A percentile compares a stretch with the other conserved stretches of the same genome.
These are phyloP conservation scores for Geotrypetes seraphini DNA, from an alignment of 2,797 vertebrate species.

Conservation along the genomic window DNA sequence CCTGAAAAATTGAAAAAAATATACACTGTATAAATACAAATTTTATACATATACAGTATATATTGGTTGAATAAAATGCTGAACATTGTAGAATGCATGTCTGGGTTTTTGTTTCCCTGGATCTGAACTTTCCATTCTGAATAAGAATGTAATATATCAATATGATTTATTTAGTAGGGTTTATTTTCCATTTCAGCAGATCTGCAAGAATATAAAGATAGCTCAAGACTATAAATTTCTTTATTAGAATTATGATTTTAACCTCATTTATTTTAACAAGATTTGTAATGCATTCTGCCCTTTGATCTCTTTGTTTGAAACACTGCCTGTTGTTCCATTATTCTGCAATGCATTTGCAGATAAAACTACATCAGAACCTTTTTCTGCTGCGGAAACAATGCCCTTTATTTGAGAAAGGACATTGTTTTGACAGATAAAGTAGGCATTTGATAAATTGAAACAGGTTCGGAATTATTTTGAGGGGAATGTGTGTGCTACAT, in stretches of 20 bases:
- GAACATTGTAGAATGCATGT: not conserved
- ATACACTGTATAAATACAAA: too few species aligned
- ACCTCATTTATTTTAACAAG: constrained; percentile 61
- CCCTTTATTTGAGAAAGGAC: constrained; percentile 69
- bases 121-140: constrained; percentile 8
- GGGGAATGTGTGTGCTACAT: constrained; percentile 57
- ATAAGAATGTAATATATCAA: constrained; percentile 15
- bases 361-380: constrained; percentile 65
- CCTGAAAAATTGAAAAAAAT: too few species aligned
- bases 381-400: constrained; percentile 59
- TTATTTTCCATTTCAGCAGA: constrained; percentile 22
- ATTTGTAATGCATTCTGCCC: constrained; percentile 55
- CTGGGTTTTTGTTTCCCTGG: constrained; percentile 7
- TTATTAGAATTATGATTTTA: constrained; percentile 52
- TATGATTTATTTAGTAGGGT: constrained; percentile 6
- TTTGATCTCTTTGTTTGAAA: constrained; percentile 60
- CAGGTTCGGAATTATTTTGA: constrained; percentile 72
- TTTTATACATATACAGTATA: too few species aligned
- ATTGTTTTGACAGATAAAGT: constrained; percentile 71
- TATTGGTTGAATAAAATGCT: constrained; percentile 3
- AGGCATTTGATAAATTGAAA: constrained; percentile 74
- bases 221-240: constrained; percentile 43
- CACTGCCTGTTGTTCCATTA: constrained; percentile 62
- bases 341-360: constrained; percentile 61
- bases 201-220: constrained; percentile 18